phyloP scores from a whole-genome alignment of 2,888 invertebrate species.

The Chironomus riparius region DNA sequence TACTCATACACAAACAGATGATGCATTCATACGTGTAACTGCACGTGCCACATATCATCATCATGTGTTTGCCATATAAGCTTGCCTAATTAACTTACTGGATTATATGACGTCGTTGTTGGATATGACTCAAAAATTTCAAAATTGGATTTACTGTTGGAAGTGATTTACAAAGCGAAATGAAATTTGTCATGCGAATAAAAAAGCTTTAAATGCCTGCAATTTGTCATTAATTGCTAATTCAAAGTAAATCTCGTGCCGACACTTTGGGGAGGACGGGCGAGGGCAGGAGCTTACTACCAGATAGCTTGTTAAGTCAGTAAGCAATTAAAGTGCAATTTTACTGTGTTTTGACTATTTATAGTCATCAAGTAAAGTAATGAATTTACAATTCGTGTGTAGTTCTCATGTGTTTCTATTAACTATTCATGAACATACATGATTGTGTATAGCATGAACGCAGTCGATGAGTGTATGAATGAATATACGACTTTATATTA shows the following conservation, averaged over 20 bases:
- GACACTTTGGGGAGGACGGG: not conserved
- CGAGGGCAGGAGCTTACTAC: not conserved
- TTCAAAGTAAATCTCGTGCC: not conserved
- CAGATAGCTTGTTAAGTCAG: no score
- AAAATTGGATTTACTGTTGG: not conserved
- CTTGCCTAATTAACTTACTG: no score
- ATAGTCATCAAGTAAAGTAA: not conserved
- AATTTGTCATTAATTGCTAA: not conserved
- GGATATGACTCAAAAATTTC: not conserved
- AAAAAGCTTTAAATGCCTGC: no score
- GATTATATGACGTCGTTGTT: no score
- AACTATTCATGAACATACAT: not conserved
- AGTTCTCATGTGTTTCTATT: not conserved
- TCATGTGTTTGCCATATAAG: not conserved
- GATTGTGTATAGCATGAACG: not conserved
- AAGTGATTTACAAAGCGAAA: not conserved
- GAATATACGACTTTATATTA: not conserved
- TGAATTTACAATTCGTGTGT: not conserved
- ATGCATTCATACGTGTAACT: not conserved
- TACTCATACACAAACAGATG: not conserved
- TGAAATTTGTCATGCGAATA: no score
- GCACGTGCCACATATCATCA: not conserved
- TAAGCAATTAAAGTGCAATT: no score
- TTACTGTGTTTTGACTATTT: not conserved
- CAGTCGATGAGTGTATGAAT: not conserved